Evolutionary conservation across 2,113 vertebrate genomes (phyloP).

Genomic region (Tetraodon nigroviridis): DNA sequence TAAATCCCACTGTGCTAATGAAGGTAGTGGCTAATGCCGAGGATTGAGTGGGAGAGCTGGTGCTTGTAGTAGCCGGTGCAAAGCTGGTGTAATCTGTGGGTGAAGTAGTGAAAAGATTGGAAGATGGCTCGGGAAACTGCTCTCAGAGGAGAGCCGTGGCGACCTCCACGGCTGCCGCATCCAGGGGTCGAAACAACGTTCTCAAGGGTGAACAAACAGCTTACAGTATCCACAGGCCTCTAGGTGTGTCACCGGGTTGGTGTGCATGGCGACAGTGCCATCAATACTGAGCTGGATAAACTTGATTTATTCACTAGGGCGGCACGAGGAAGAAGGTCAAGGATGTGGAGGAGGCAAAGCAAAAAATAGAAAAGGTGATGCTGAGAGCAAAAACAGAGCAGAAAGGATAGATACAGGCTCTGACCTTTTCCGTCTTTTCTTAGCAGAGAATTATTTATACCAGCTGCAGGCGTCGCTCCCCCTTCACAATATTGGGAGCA

Average conservation of each 20-base stretch:
- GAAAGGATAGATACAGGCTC: conserved; percentile 45
- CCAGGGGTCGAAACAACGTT: conserved; percentile 18
- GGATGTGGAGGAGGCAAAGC: conserved; percentile 23
- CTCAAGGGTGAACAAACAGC: conserved; percentile 27
- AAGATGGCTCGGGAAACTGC: conserved; percentile 45
- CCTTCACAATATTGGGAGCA: conserved; percentile 31
- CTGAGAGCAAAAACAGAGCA: conserved; percentile 35
- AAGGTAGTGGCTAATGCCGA: conserved; percentile 23
- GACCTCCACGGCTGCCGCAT: conserved; percentile 15
- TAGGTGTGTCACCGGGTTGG: neutral
- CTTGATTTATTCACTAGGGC: conserved; percentile 32
- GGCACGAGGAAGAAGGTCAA: conserved; percentile 25
- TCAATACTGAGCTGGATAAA: neutral
- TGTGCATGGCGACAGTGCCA: conserved; percentile 37
- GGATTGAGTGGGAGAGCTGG: conserved; percentile 37
- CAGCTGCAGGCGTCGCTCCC: conserved; percentile 13
- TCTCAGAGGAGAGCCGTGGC: conserved; percentile 36
- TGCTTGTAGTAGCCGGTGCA: conserved; percentile 43
- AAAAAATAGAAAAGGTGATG: conserved; percentile 45
- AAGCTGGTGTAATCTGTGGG: conserved; percentile 52
- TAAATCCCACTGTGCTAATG: conserved; percentile 13
- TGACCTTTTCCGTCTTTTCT: conserved; percentile 56
- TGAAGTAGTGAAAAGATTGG: conserved; percentile 40
- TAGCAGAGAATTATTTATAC: conserved; percentile 54
- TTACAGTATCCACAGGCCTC: neutral